Evolutionary conservation across 2,888 invertebrate genomes (phyloP).

Genomic region (Camptogramma bilineatum): DNA sequence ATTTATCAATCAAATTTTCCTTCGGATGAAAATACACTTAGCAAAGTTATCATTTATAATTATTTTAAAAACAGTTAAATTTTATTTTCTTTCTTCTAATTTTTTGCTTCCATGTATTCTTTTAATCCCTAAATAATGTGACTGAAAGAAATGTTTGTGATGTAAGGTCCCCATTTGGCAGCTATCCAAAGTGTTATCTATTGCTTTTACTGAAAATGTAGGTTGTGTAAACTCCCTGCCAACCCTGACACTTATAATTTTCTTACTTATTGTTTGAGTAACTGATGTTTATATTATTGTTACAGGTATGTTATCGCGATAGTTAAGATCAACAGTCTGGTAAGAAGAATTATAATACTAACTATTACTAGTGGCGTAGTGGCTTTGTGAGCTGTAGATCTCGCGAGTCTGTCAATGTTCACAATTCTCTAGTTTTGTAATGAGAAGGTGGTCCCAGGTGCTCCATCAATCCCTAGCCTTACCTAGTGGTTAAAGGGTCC

Average conservation of each 20-base stretch:
- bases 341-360: slow-evolving; percentile 10
- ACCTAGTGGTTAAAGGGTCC: no score
- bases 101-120: neutral
- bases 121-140: slow-evolving; percentile 33
- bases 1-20: slow-evolving; percentile 27
- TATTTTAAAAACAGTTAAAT: no score
- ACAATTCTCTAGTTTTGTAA: no score
- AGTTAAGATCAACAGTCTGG: slow-evolving; percentile 6
- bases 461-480: no score
- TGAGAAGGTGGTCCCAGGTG: no score
- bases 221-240: slow-evolving; percentile 45
- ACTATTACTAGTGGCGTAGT: no score
- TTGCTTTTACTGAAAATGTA: slow-evolving; percentile 48
- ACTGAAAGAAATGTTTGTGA: slow-evolving; percentile 21
- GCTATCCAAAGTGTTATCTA: slow-evolving; percentile 39
- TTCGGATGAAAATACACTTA: slow-evolving; percentile 1
- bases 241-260: slow-evolving; percentile 54
- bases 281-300: slow-evolving; percentile 47
- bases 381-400: no score
- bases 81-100: neutral
- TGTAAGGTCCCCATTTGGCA: slow-evolving; percentile 35
- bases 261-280: slow-evolving; percentile 25
- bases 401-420: no score
- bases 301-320: slow-evolving; percentile 51
- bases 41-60: no score